Base-by-base conservation (phyloP, 2,113 vertebrate species). In the Chunga burmeisteri region DNA sequence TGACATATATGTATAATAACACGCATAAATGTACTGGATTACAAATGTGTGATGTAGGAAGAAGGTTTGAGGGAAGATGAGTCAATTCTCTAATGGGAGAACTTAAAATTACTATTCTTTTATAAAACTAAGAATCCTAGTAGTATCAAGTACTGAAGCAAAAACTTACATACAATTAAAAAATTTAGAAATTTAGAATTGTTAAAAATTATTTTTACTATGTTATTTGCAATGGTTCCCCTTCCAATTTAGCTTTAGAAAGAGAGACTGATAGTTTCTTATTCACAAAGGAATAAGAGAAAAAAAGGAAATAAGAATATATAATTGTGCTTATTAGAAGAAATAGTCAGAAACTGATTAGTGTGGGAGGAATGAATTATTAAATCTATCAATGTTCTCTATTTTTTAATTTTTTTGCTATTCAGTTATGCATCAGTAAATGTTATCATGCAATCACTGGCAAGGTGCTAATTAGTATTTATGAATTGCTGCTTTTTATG, bases 291-390 rank as follows among this genome's bases (percentile, higher is more conserved):
- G 58, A 56, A 78, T 36, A 53, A 63, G 67, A 61, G 71, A 91
- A 87, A 90, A 58, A 83, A 96, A 49, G 27, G 21, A 94, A 70
- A 22, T 61, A 90, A 71, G 79, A 85, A 29, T 95, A 34, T 63
- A n/a, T 86, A 95, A 97, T 92, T 96, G 52, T 93, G 36, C 50
- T 85, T 97, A 77, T 87, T 90, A 95, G 84, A 96, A 94, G 52
- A 82, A 96, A 92, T 86, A 95, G 47, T 97, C 89, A 96, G 93
- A 95, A 97, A 91, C 85, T 97, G 90, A 97, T 97, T 96, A 95
- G 79, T 88, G 93, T 97, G 78, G 97, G 98, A 97, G 96, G 95
- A 97, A 98, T 98, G 90, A 96, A 98, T 98, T 96, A 97, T 97
- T 97, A 96, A 96, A 90, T 88, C 92, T 96, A 83, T 92, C 94